Evolutionary conservation across 2,888 invertebrate genomes (phyloP).

Genomic region (Diarsia dahlii): DNA sequence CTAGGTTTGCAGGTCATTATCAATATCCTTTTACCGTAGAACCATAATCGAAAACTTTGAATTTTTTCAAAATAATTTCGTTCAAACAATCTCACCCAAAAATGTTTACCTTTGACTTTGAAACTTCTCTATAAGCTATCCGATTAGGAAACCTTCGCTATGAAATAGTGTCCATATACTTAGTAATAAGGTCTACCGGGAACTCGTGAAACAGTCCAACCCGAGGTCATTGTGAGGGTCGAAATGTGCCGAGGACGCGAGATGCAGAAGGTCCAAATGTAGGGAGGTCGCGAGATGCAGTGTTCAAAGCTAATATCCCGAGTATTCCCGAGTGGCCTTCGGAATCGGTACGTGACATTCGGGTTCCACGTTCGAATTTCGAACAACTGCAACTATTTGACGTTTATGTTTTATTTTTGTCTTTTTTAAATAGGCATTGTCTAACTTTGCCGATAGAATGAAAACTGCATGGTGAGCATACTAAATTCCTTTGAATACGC

Average conservation of each 20-base stretch:
- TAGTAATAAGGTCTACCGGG: constrained; percentile 1
- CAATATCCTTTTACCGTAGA: background rate
- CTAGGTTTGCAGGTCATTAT: background rate
- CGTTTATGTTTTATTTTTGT: constrained; percentile 9
- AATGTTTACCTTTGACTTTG: background rate
- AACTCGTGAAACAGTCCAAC: constrained; percentile 25
- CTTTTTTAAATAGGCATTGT: background rate
- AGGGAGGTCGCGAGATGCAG: constrained; percentile 33
- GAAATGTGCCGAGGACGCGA: constrained; percentile 20
- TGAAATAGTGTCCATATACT: background rate
- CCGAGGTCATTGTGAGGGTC: constrained; percentile 45
- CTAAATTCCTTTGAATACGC: background rate
- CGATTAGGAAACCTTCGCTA: constrained; percentile 13
- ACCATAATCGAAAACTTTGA: background rate
- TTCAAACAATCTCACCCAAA: too few species aligned
- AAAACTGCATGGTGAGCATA: background rate
- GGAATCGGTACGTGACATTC: constrained; percentile 9
- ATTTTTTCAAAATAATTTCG: background rate
- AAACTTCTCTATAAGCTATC: constrained; percentile 7
- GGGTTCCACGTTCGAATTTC: background rate
- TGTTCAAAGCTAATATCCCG: constrained; percentile 18
- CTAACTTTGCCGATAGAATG: background rate
- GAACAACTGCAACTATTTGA: constrained; percentile 19
- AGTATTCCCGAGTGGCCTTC: constrained; percentile 37
- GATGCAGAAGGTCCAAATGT: constrained; percentile 31